Evolutionary conservation across 2,888 invertebrate species (phyloP), one percentile per base, ranked within the genome.

Genomic region (Luperina nickerlii): DNA sequence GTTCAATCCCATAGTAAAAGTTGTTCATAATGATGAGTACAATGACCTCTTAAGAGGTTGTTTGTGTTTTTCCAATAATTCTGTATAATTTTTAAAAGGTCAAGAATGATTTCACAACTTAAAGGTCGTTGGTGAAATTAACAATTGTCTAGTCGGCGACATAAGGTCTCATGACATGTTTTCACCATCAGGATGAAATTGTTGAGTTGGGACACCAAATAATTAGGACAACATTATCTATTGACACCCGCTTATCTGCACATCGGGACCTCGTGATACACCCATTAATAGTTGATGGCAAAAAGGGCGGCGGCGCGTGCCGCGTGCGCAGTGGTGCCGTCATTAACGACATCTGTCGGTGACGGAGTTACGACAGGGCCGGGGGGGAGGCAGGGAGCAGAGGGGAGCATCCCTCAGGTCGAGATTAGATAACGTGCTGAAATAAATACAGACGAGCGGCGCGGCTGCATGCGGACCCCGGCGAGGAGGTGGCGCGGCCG

Each of bases 231-330:
- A 57, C 66, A 70, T 81, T 81, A 89, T 89, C 89, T 88, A 80
- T 74, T 76, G 89, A 84, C 85, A 81, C 78, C 83, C 70, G 78
- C 68, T 84, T 90, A 91, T 91, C 90, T 89, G 78, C 72, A 75
- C 87, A 85, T 89, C 85, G 78, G 79, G 79, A 76, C 74, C 84
- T 68, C 81, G 48, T 71, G 89, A 88, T 89, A 85, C 86, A 86
- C 75, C 77, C 88, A 90, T 91, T 88, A 89, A 88, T 89, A 90
- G 80, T 79, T 79, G 81, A 82, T 84, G 81, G 89, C 89, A 89
- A 89, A 89, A 89, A 89, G 85, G 77, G 82, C 73, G 87, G 87
- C 90, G 90, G 88, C 91, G 91, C 91, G 91, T 90, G 90, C 91
- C 91, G 91, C 91, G 91, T 90, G 90, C 91, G 89, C 89, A 78